Evolutionary conservation across 1,140 invertebrate genomes (phyloP), one percentile per base, ranked within the genome.

Genomic region (Panagrolaimus sp.): DNA sequence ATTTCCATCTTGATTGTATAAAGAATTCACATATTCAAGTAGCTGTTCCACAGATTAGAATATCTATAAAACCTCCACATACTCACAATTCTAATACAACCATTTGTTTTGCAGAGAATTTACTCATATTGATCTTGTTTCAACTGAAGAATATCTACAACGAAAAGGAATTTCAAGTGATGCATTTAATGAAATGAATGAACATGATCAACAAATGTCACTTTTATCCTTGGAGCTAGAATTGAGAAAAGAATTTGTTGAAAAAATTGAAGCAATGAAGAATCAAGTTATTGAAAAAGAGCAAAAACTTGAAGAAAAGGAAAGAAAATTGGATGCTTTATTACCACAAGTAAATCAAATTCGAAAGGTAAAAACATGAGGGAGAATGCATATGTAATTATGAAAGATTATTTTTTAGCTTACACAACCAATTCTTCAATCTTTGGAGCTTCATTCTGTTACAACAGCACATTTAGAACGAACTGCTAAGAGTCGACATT

Each of bases 61-160:
- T n/a, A n/a, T n/a, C n/a, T n/a, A n/a, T n/a, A n/a, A n/a, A n/a
- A n/a, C n/a, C n/a, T n/a, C n/a, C n/a, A n/a, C n/a, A n/a, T n/a
- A n/a, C n/a, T n/a, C n/a, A n/a, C n/a, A n/a, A n/a, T n/a, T n/a
- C n/a, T n/a, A n/a, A n/a, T n/a, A n/a, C n/a, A n/a, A n/a, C n/a
- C n/a, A n/a, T n/a, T n/a, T n/a, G n/a, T n/a, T 11, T 57, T 57
- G n/a, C n/a, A 57, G 51, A 11, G 51, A 57, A 57, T 25, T 20
- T 27, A 57, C 51, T 11, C 20, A 57, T 8, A 20, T 57, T 11
- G 27, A 27, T 13, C 51, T 57, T 27, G 51, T 57, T 25, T 25
- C 51, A 0, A 9, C 51, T n/a, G 51, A 16, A 57, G 51, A 57
- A 20, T 57, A 57, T 13, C 9, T 27, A 9, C 14, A 11, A 20